Base-by-base conservation (phyloP, 2,888 invertebrate species). In the Pemphredon lugubris region DNA sequence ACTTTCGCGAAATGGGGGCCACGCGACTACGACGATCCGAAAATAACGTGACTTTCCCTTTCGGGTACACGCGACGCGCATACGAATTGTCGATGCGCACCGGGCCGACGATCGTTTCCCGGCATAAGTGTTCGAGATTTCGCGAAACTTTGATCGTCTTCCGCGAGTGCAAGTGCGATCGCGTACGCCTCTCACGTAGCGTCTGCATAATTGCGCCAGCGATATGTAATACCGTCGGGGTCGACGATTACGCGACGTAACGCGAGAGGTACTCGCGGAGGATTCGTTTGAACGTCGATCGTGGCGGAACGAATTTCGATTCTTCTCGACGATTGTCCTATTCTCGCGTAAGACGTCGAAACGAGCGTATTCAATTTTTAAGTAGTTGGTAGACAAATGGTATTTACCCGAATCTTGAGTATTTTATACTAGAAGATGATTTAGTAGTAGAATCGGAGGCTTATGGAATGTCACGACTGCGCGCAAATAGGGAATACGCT, bases 41-140 rank as follows among this genome's bases (percentile, higher is more conserved):
- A 77, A 77, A 78, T 78, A 78, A 78, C 59, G 61, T 20, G 44
- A 68, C 77, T 77, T 77, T 77, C 77, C 78, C 77, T 77, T 61
- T 78, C 68, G 68, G 32, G 20, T n/a, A n/a, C n/a, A 59, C 55
- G 68, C 30, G 65, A 47, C 45, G 37, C 37, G 77, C 78, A 75
- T 78, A 68, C 71, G 63, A 71, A 77, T 55, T 42, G 54, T 40
- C 65, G 47, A 20, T 23, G 50, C 51, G 55, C 69, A 57, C 23
- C 68, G 23, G 63, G 26, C 71, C 70, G 70, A 77, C 74, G 63
- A 77, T 77, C 75, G 75, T 68, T 75, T 73, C 51, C 73, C 58
- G 73, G 23, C 54, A 45, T 54, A 44, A 70, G 39, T 50, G 53
- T 21, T 30, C 32, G 45, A 34, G 50, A 32, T 63, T 47, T 57